Evolutionary conservation across 2,888 invertebrate genomes (phyloP), one percentile per base, ranked within the genome.

Genomic region (Drosophila paucipuncta): DNA sequence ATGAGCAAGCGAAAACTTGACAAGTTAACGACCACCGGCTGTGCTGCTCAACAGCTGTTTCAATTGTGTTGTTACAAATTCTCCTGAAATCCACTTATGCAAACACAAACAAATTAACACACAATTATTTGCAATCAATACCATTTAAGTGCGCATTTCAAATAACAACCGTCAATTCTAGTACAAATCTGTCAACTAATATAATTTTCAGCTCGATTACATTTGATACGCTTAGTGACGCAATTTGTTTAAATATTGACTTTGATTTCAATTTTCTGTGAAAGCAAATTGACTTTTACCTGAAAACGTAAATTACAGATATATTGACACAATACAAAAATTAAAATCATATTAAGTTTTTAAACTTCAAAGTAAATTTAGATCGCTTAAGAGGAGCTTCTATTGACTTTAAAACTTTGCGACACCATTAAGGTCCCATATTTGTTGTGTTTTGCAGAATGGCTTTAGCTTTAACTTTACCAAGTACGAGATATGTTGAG

Each of bases 71-170:
- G 61, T 49, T 62, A 78, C 72, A 72, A 76, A 79, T 71, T 60
- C 31, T 61, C 67, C 49, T 50, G 58, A 71, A 62, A 61, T 53
- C 41, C 62, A 33, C 25, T 28, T 54, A 62, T 55, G 58, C 59
- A 64, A 76, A 62, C 69, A 73, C 55, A 71, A 63, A 66, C 62
- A 65, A 72, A 72, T 79, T 65, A 79, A 76, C 68, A 61, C 68
- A 65, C 67, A 72, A 72, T 72, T 63, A 62, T 63, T 43, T 52
- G 49, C 62, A 60, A 70, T 62, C 59, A 74, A 47, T 57, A 52
- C 10, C 2, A 18, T n/a, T 47, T 25, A 4, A 9, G 9, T 7
- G 18, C 18, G 11, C 55, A 28, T 11, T 28, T 41, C 11, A 39
- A 37, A 37, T 18, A 37, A 37, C 6, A 50, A n/a, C 1, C 31